phyloP scores from a whole-genome alignment of 1,140 invertebrate species.

The Hydropsyche tenuis region DNA sequence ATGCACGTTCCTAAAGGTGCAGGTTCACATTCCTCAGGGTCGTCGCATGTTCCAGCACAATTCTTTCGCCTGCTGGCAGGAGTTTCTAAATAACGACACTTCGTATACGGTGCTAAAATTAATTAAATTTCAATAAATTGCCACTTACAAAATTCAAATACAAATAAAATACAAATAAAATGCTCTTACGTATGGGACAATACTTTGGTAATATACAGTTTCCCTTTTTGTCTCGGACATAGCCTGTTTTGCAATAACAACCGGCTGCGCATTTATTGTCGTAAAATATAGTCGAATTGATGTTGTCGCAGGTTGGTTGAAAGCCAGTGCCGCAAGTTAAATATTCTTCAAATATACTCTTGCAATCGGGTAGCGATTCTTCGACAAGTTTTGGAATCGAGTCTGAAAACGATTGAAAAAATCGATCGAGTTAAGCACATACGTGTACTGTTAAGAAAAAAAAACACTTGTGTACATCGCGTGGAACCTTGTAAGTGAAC shows the following conservation, averaged over 20 bases:
- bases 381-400: not conserved
- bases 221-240: slow-evolving; percentile 30
- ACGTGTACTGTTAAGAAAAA: not conserved
- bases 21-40: slow-evolving; percentile 18
- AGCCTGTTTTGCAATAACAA: slow-evolving; percentile 40
- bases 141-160: not conserved
- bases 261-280: slow-evolving; percentile 34
- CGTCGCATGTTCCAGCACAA: slow-evolving; percentile 25
- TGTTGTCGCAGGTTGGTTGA: slow-evolving; percentile 36
- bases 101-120: not conserved
- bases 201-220: slow-evolving; percentile 34
- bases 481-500: not conserved
- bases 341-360: slow-evolving; percentile 40
- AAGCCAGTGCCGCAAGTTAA: slow-evolving; percentile 37
- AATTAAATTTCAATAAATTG: not conserved
- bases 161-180: too few relatives aligned
- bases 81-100: slow-evolving; percentile 29
- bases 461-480: not conserved
- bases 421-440: too few relatives aligned
- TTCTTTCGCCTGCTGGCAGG: not conserved
- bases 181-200: slow-evolving; percentile 17
- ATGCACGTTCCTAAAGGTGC: not conserved
- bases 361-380: not conserved
- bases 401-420: not conserved
- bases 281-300: not conserved